These are phyloP conservation scores for Acanthochromis polyacanthus DNA, from an alignment of 2,113 vertebrate genomes.

Conservation along the genomic window DNA sequence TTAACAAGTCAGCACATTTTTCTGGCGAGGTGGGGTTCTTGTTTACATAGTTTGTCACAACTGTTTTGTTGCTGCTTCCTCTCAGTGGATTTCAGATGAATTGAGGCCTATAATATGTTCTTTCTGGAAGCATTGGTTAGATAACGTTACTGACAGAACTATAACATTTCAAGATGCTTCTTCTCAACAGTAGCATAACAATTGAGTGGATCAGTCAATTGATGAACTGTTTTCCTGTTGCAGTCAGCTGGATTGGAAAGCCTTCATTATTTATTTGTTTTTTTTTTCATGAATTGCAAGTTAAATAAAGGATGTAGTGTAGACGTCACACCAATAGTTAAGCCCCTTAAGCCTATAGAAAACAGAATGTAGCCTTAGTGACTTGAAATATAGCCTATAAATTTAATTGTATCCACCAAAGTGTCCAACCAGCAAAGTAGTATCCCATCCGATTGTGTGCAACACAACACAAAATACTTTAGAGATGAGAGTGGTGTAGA, in stretches of 20 bases:
- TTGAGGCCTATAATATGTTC: no score
- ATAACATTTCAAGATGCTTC: no score
- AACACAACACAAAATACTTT: no score
- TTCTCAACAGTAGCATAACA: no score
- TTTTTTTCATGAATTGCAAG: not conserved
- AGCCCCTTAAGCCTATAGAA: not conserved
- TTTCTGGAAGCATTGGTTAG: no score
- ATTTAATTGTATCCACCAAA: not conserved
- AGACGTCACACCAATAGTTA: not conserved
- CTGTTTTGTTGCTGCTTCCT: no score
- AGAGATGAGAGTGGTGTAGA: not conserved
- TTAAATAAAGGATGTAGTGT: not conserved
- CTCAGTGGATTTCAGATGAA: no score
- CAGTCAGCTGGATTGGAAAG: not conserved
- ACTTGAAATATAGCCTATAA: slow-evolving; percentile 4
- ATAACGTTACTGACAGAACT: no score
- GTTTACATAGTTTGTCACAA: no score
- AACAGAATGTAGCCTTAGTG: not conserved
- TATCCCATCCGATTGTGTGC: not conserved
- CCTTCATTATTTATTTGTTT: not conserved
- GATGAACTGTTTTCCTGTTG: not conserved
- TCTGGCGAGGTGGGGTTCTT: no score
- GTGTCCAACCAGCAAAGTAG: slow-evolving; percentile 2
- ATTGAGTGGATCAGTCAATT: no score
- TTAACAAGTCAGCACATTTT: no score